Conservation (phyloP, 2,797 vertebrate genomes). For the Pangasius djambal region DNA sequence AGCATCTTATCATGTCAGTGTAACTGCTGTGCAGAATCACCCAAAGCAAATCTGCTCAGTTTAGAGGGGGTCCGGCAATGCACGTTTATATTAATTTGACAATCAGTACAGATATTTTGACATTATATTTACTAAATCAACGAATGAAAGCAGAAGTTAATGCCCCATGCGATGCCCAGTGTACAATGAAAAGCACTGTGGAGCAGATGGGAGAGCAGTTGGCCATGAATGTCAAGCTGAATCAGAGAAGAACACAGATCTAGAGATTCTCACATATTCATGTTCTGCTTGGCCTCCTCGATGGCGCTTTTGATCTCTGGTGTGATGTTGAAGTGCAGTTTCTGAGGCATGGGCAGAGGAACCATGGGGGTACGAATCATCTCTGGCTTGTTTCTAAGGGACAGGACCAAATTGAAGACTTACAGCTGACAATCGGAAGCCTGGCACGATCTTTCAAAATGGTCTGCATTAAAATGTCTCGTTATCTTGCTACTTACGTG, state of each 20-base stretch:
- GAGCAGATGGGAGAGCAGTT: background rate
- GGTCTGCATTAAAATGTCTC: too few species aligned
- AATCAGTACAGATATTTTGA: background rate
- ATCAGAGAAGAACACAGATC: background rate
- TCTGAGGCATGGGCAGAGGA: slow-evolving; percentile 83
- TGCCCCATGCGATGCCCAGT: background rate
- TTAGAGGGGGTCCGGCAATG: background rate
- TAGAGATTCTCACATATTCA: slow-evolving; percentile 81
- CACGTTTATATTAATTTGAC: background rate
- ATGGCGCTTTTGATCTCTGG: slow-evolving; percentile 88
- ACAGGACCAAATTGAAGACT: background rate
- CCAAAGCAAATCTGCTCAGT: background rate
- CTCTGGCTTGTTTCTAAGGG: slow-evolving; percentile 79
- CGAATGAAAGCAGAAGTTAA: background rate
- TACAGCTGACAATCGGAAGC: background rate
- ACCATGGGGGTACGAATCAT: slow-evolving; percentile 69
- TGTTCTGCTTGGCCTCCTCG: slow-evolving; percentile 87
- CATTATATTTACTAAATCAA: background rate
- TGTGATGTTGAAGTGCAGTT: slow-evolving; percentile 89
- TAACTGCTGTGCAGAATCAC: background rate
- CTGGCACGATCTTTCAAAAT: background rate
- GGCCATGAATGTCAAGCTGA: background rate
- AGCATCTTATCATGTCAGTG: background rate
- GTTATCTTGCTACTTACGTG: slow-evolving; percentile 79
- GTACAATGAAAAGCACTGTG: background rate